These are phyloP conservation scores for Pedetes capensis DNA, from an alignment of 2,113 vertebrate species.

Conservation along the genomic window DNA sequence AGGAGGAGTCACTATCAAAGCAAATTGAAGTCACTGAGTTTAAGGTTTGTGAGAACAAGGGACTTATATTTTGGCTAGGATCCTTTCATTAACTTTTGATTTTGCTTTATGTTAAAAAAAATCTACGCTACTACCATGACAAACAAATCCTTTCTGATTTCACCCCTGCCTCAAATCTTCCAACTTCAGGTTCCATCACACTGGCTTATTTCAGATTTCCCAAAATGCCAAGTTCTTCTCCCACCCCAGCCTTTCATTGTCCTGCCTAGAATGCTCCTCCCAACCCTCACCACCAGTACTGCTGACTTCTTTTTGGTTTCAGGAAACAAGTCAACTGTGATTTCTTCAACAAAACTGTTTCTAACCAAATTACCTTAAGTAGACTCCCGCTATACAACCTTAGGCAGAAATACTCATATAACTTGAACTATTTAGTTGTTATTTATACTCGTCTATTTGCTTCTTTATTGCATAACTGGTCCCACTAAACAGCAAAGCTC, in stretches of 20 bases:
- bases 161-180: fast-evolving
- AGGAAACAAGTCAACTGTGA: background rate
- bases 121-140: background rate
- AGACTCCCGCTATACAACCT: background rate
- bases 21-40: too few species aligned
- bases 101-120: background rate
- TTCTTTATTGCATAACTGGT: background rate
- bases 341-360: background rate
- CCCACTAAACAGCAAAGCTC: background rate
- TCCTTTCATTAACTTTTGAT: background rate
- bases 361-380: background rate
- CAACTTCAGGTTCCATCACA: background rate
- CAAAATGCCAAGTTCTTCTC: background rate
- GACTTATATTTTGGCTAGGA: too few species aligned
- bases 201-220: background rate
- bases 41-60: too few species aligned
- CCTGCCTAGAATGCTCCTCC: background rate
- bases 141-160: background rate
- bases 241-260: background rate
- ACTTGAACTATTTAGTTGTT: background rate
- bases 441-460: background rate
- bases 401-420: background rate
- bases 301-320: background rate
- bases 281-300: fast-evolving
- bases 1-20: too few species aligned